phyloP scores from a whole-genome alignment of 2,113 vertebrate genomes.

The cattle (Bos taurus) region DNA sequence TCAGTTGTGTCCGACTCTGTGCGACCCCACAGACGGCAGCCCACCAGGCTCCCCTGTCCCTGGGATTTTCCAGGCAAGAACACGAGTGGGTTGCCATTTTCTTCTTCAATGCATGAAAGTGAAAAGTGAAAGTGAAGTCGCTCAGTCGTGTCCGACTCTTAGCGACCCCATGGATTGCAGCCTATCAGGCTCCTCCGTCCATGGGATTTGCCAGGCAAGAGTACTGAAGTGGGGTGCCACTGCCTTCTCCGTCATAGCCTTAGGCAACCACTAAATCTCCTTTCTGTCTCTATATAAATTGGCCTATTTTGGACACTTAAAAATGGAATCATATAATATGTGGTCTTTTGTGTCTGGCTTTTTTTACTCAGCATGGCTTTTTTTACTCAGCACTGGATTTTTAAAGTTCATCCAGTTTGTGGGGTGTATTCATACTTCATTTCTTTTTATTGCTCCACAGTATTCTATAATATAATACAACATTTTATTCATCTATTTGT shows the following conservation, averaged over 20 bases:
- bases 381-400: background rate
- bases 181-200: too few species aligned
- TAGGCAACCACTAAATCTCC: background rate
- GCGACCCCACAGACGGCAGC: too few species aligned
- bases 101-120: too few species aligned
- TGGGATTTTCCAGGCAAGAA: too few species aligned
- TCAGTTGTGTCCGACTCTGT: too few species aligned
- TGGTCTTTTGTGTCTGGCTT: background rate
- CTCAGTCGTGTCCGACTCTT: too few species aligned
- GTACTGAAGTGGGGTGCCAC: too few species aligned
- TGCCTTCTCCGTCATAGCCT: background rate
- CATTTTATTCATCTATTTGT: background rate
- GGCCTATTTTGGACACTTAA: background rate
- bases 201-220: too few species aligned
- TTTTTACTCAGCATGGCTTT: background rate
- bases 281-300: background rate
- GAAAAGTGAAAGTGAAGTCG: too few species aligned
- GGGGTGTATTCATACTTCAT: background rate
- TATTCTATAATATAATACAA: background rate
- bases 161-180: too few species aligned
- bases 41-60: too few species aligned
- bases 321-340: background rate
- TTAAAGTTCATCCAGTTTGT: background rate
- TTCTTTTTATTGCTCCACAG: background rate
- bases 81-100: too few species aligned